These are phyloP conservation scores for Agrypnus murinus DNA, from an alignment of 2,888 invertebrate species.

Conservation along the genomic window DNA sequence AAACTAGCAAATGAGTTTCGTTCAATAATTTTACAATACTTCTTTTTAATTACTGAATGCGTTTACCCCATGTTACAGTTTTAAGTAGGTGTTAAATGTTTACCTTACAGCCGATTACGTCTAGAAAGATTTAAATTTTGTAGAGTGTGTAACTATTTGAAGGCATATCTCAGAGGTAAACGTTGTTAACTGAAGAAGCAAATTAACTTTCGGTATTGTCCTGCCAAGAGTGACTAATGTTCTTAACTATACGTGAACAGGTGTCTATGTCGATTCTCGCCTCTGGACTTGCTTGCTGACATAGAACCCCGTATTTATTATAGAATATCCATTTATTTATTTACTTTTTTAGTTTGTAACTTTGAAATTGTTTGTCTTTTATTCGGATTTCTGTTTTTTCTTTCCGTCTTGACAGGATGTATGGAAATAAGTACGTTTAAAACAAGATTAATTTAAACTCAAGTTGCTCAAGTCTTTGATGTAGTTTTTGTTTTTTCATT, in stretches of 20 bases:
- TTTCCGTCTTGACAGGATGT: too few species aligned
- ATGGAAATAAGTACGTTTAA: background rate
- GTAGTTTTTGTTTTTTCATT: slow-evolving; percentile 45
- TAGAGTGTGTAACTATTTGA: slow-evolving; percentile 52
- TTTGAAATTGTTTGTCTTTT: slow-evolving; percentile 30
- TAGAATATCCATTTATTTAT: slow-evolving; percentile 36
- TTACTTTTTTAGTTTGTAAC: slow-evolving; percentile 23
- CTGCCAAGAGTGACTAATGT: slow-evolving; percentile 68
- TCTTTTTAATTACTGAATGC: too few species aligned
- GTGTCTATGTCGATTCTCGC: slow-evolving; percentile 62
- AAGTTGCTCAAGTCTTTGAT: slow-evolving; percentile 26
- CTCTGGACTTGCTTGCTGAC: slow-evolving; percentile 56
- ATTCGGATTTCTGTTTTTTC: background rate
- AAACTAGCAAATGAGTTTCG: too few species aligned
- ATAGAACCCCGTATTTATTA: slow-evolving; percentile 36
- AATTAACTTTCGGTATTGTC: slow-evolving; percentile 69
- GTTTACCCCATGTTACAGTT: slow-evolving; percentile 11
- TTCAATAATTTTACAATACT: too few species aligned
- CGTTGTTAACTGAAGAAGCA: slow-evolving; percentile 67
- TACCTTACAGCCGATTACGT: slow-evolving; percentile 17
- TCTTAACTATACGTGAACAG: slow-evolving; percentile 60
- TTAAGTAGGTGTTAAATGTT: slow-evolving; percentile 10
- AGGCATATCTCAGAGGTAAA: slow-evolving; percentile 54
- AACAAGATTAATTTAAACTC: slow-evolving; percentile 27
- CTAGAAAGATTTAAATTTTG: slow-evolving; percentile 42